Percentiles rank a stretch among this genome's conserved stretches.
These are phyloP conservation scores for Scaptodrosophila latifasciaeformis DNA, from an alignment of 2,888 invertebrate species.

Conservation along the genomic window DNA sequence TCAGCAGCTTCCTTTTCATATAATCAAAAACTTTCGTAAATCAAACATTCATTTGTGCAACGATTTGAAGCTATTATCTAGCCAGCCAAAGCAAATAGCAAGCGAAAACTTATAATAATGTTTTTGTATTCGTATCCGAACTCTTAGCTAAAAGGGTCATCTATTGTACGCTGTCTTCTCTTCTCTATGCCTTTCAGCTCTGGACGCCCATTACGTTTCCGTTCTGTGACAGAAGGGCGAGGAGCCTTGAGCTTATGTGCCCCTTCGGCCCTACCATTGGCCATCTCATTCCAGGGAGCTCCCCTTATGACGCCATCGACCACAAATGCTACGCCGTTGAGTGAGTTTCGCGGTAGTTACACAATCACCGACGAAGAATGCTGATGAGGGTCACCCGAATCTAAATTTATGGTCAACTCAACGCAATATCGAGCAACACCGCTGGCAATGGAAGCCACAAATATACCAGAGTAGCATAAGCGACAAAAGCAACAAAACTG, in stretches of 20 bases:
- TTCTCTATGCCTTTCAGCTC: no score
- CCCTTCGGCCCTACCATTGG: conserved; percentile 83
- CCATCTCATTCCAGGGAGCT: conserved; percentile 84
- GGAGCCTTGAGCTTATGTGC: conserved; percentile 84
- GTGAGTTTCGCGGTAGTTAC: conserved; percentile 74
- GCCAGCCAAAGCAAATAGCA: no score
- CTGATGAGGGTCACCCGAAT: conserved; percentile 37
- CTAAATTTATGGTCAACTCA: conserved; percentile 18
- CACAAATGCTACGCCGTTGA: conserved; percentile 72
- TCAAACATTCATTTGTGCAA: no score
- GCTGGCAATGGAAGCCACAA: not conserved
- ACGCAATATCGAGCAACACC: not conserved
- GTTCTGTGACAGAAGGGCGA: conserved; percentile 82
- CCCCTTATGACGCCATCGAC: conserved; percentile 73
- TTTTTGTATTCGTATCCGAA: no score
- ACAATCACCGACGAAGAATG: conserved; percentile 74
- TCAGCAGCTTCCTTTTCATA: no score
- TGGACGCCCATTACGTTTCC: conserved; percentile 82
- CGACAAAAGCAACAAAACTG: conserved; percentile 1
- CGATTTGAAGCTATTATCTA: no score
- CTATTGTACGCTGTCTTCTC: no score
- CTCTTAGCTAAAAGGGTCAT: no score
- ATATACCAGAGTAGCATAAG: no score
- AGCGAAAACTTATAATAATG: no score
- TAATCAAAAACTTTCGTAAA: no score